Base-by-base conservation (phyloP, 2,797 vertebrate species). In the Triplophysa yarkandensis region DNA sequence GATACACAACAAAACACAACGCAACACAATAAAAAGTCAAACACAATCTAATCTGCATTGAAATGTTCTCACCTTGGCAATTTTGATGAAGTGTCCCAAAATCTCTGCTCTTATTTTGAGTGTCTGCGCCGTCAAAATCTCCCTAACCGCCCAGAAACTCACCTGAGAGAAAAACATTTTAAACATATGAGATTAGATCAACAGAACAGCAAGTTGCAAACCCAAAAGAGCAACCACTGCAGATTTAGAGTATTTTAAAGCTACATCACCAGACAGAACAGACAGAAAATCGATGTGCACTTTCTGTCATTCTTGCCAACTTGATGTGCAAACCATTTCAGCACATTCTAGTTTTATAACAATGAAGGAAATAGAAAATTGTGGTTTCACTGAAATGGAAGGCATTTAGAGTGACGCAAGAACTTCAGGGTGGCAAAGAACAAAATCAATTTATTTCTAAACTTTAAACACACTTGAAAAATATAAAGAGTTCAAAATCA, bases 21-120 rank as follows among this genome's bases (percentile, higher is more conserved):
- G 16, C 16, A 60, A 8, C 11, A 19, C 0, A 0, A 3, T 1
- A 11, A 41, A 23, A 1, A 67, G 19, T 3, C 27, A n/a, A 50
- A 11, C 7, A 28, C 13, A 55, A 1, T 28, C 27, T 21, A 77
- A 30, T 21, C 2, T 27, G n/a, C 21, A 68, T 17, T 50, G 70
- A 16, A 34, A 14, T 36, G 4, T n/a, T 87, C 95, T 93, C 90
- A 98, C 96, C 95, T 98, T 98, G 78, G 96, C 96, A 86, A 96
- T 95, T 92, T 98, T 98, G 86, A 98, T 92, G 87, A 98, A 98
- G 88, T 98, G 96, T 86, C 95, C 92, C 85, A 98, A 80, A 78
- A 98, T 98, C 90, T 96, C 96, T 68, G 96, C 96, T 78, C 96
- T 90, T 85, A 98, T 98, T 89, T 98, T 98, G 91, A 98, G 91